Evolutionary conservation across 2,888 invertebrate species (phyloP).

Genomic region (Incurvaria masculella): DNA sequence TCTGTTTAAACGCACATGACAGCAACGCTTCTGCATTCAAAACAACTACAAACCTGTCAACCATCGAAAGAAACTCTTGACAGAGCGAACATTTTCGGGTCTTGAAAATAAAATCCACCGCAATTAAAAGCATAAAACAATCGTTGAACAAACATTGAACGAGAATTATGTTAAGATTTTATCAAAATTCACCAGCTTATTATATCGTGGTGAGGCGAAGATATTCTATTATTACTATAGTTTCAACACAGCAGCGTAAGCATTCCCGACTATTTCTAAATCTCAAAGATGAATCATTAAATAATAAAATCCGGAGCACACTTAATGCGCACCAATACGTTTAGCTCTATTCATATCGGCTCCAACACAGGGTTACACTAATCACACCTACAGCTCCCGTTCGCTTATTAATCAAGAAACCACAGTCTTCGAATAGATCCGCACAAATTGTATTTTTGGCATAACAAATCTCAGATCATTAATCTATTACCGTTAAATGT

Average conservation of each 20-base stretch:
- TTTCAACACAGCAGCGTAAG: conserved; percentile 44
- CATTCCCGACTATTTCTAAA: conserved; percentile 56
- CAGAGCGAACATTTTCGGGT: conserved; percentile 45
- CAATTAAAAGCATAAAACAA: conserved; percentile 52
- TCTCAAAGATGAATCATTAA: conserved; percentile 57
- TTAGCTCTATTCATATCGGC: conserved; percentile 40
- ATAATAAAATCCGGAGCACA: conserved; percentile 56
- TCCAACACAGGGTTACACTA: conserved; percentile 44
- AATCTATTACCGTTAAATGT: no score
- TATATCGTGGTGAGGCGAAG: conserved; percentile 52
- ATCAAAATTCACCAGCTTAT: conserved; percentile 25
- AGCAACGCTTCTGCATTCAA: no score
- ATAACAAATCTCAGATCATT: no score
- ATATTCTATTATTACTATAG: conserved; percentile 55
- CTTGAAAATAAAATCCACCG: conserved; percentile 43
- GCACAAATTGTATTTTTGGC: no score
- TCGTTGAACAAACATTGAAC: conserved; percentile 44
- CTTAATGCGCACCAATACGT: conserved; percentile 51
- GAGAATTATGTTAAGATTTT: conserved; percentile 7
- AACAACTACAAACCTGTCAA: background rate
- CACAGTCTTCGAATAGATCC: no score
- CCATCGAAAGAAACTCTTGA: conserved; percentile 33
- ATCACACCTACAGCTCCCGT: conserved; percentile 46
- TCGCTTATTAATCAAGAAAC: no score
- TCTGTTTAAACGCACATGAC: no score